A percentile compares a stretch with the other conserved stretches of the same genome.
Evolutionary conservation across 2,888 invertebrate species (phyloP).

Genomic region (Melipona beecheii): DNA sequence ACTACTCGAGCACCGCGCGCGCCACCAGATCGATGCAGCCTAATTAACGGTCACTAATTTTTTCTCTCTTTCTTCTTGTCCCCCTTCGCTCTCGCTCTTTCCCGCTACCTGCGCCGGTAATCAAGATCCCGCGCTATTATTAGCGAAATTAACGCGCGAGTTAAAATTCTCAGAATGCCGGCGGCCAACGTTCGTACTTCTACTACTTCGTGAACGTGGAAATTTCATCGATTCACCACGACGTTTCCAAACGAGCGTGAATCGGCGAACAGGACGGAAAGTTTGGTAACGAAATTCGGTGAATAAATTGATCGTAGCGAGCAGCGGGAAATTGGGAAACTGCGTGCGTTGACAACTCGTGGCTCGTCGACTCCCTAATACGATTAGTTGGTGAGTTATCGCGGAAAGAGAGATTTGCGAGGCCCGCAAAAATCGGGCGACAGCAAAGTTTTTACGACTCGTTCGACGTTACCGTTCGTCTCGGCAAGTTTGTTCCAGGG

Average conservation of each 20-base stretch:
- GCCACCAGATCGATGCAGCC: constrained; percentile 65
- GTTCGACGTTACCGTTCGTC: too few relatives aligned
- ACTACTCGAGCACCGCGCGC: constrained; percentile 41
- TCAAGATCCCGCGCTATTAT: not conserved
- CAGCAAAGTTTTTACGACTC: not conserved
- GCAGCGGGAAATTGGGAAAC: not conserved
- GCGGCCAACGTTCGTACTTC: too few relatives aligned
- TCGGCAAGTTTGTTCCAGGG: not conserved
- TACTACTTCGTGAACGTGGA: too few relatives aligned
- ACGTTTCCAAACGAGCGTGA: too few relatives aligned
- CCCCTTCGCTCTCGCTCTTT: not conserved
- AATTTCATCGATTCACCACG: too few relatives aligned
- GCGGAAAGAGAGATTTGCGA: not conserved
- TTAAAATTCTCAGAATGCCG: too few relatives aligned
- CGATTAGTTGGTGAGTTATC: not conserved
- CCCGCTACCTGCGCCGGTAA: too few relatives aligned
- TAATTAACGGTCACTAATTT: constrained; percentile 58
- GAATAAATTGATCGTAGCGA: not conserved
- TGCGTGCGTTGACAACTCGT: not conserved
- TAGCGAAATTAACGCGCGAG: too few relatives aligned
- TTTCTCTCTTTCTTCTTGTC: not conserved
- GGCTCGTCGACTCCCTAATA: not conserved
- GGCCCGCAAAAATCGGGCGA: not conserved
- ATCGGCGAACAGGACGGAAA: not conserved
- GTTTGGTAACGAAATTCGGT: not conserved